phyloP scores from a whole-genome alignment of 2,113 vertebrate species.

The Panthera uncia region DNA sequence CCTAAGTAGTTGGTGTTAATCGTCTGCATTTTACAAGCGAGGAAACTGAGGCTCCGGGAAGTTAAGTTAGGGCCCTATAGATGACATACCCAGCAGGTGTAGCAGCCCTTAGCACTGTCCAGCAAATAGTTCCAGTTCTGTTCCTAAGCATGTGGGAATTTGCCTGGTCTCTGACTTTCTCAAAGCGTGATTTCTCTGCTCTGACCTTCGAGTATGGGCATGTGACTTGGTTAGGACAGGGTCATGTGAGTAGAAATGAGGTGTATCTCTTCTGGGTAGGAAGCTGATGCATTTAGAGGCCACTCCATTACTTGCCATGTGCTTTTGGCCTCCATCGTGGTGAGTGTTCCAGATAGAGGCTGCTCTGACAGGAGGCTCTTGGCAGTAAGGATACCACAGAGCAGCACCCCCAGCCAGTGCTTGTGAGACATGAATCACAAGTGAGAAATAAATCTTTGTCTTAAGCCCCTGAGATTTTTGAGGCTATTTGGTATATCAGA shows the following conservation, averaged over 20 bases:
- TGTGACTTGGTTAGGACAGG: not conserved
- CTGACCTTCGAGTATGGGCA: not conserved
- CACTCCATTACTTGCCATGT: not conserved
- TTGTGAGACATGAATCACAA: not conserved
- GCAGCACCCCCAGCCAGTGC: not conserved
- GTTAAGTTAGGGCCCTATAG: not conserved
- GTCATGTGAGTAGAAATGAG: not conserved
- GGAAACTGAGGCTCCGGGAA: not conserved
- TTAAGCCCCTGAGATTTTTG: not conserved
- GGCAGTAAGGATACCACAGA: not conserved
- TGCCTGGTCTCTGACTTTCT: not conserved
- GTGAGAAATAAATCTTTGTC: not conserved
- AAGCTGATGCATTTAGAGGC: not conserved
- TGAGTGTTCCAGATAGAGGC: not conserved
- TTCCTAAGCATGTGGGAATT: not conserved
- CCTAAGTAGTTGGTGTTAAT: not conserved
- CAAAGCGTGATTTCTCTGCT: not conserved
- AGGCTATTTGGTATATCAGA: not conserved
- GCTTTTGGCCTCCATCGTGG: accelerated
- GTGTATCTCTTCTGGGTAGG: not conserved
- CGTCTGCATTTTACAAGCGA: not conserved
- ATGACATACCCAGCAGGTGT: not conserved
- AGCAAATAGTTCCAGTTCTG: not conserved
- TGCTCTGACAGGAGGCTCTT: not conserved
- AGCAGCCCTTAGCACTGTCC: not conserved